Percentiles rank a stretch among this genome's conserved stretches.
These are phyloP conservation scores for Ceyx melanurus DNA, from an alignment of 2,113 vertebrate species.

Conservation along the genomic window DNA sequence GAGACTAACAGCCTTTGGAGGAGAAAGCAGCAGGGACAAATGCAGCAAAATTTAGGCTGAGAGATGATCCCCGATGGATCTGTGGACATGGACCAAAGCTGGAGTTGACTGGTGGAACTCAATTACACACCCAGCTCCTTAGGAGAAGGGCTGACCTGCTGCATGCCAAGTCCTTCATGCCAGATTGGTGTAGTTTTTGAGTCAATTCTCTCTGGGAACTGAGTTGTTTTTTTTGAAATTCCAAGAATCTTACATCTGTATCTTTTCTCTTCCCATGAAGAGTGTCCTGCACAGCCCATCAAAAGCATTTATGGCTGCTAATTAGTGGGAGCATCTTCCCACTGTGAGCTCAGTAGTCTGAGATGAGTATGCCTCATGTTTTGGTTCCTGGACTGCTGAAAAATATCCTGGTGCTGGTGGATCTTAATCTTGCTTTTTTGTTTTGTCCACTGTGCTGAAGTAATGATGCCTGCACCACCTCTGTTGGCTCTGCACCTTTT, in stretches of 20 bases:
- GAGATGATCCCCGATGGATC: background rate
- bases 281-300: background rate
- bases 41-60: background rate
- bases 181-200: background rate
- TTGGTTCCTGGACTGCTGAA: background rate
- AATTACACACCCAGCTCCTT: background rate
- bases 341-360: fast-evolving
- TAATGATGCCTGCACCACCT: background rate
- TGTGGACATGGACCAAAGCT: background rate
- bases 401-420: background rate
- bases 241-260: background rate
- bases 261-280: background rate
- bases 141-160: background rate
- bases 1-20: background rate
- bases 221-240: background rate
- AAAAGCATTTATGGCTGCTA: background rate
- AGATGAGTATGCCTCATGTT: background rate
- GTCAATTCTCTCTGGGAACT: background rate
- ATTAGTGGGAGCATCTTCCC: background rate
- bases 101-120: background rate
- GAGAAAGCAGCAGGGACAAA: background rate
- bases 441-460: background rate
- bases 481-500: background rate
- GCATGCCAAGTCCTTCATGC: background rate
- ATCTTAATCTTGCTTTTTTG: background rate